Evolutionary conservation across 2,797 vertebrate genomes (phyloP).

Genomic region (Pyrocephalus nanus): DNA sequence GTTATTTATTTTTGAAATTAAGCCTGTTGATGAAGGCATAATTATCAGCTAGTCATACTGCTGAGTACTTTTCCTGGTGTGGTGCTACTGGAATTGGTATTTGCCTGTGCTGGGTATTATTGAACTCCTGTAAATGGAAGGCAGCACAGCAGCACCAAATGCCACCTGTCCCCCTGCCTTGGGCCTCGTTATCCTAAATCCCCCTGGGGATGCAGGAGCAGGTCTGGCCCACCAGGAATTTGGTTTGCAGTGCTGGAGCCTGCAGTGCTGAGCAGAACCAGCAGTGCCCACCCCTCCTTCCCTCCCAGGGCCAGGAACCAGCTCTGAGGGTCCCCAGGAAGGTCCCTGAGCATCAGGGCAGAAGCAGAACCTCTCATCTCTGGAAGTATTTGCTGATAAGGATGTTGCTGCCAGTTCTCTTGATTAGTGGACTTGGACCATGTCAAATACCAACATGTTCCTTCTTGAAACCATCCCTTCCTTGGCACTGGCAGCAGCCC

Average conservation of each 20-base stretch:
- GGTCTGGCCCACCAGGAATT: not conserved
- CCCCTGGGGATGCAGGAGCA: not conserved
- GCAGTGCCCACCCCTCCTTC: not conserved
- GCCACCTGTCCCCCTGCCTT: not conserved
- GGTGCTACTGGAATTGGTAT: not conserved
- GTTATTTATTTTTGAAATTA: not conserved
- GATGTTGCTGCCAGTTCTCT: not conserved
- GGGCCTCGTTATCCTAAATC: not conserved
- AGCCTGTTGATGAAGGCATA: not conserved
- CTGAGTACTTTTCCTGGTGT: not conserved
- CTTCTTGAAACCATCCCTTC: not conserved
- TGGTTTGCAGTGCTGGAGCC: not conserved
- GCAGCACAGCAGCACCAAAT: not conserved
- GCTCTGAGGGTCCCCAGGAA: not conserved
- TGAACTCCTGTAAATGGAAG: not conserved
- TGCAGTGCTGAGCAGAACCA: not conserved
- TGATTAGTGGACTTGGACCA: not conserved
- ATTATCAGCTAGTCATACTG: not conserved
- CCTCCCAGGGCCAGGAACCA: rapidly evolving
- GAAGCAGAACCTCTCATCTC: not conserved
- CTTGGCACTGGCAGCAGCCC: not conserved
- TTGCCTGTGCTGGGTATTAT: not conserved
- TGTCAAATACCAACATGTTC: not conserved
- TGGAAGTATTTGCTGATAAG: not conserved
- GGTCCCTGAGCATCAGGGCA: not conserved